These are phyloP conservation scores for Orgyia antiqua DNA, from an alignment of 2,888 invertebrate genomes.

Conservation along the genomic window DNA sequence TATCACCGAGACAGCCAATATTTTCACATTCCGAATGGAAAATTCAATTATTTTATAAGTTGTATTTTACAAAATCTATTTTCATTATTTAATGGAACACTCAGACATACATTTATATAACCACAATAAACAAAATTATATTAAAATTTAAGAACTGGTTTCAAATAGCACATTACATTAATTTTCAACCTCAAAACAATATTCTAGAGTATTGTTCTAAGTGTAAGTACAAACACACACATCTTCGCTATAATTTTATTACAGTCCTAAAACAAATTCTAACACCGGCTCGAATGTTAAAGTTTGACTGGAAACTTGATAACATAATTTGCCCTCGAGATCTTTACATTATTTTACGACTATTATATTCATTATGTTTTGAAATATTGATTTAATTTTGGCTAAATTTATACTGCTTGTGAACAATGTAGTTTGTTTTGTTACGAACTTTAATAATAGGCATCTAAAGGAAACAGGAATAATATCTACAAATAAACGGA, in stretches of 20 bases:
- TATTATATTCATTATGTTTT: conserved; percentile 11
- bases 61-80: too few relatives aligned
- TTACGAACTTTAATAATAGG: too few relatives aligned
- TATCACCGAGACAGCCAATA: too few relatives aligned
- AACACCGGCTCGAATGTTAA: conserved; percentile 9
- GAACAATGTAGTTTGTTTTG: too few relatives aligned
- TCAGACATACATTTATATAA: too few relatives aligned
- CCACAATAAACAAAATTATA: too few relatives aligned
- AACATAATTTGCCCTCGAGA: conserved; percentile 17
- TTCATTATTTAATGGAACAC: too few relatives aligned
- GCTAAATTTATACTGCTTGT: too few relatives aligned
- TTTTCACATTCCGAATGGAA: too few relatives aligned
- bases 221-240: conserved; percentile 8
- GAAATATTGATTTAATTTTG: conserved; percentile 10
- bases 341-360: conserved; percentile 10
- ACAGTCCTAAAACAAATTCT: conserved; percentile 12
- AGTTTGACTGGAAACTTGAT: conserved; percentile 17
- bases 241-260: conserved; percentile 13
- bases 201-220: not conserved
- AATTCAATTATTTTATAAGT: too few relatives aligned
- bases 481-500: too few relatives aligned
- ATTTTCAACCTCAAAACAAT: conserved; percentile 1
- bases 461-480: too few relatives aligned
- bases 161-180: not conserved
- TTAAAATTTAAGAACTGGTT: not conserved